A percentile compares a stretch with the other conserved stretches of the same genome.
Conservation (phyloP, 2,888 invertebrate genomes). For the Ligdia adustata region DNA sequence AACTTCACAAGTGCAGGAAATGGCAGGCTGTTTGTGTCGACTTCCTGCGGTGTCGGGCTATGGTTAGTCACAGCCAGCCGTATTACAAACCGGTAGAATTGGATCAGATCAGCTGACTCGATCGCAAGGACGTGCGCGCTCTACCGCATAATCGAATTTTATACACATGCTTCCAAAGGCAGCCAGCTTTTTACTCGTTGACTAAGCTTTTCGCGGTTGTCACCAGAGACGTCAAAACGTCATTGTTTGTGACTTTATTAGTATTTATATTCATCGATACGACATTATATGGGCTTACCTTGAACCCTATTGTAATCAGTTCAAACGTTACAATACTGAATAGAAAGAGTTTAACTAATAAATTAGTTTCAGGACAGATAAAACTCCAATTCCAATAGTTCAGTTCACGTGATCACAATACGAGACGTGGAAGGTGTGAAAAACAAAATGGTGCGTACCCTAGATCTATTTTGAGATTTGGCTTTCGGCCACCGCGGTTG, state of each 20-base stretch:
- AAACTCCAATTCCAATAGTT: conserved; percentile 30
- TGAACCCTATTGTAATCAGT: conserved; percentile 19
- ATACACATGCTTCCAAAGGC: conserved; percentile 41
- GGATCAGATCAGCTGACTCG: conserved; percentile 47
- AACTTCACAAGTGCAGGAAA: conserved; percentile 59
- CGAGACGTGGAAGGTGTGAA: conserved; percentile 67
- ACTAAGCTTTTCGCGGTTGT: conserved; percentile 6
- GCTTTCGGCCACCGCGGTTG: conserved; percentile 62
- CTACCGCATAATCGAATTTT: conserved; percentile 50
- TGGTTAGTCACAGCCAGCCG: conserved; percentile 45
- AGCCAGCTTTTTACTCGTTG: conserved; percentile 5
- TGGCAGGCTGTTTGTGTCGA: conserved; percentile 40
- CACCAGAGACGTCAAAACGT: background rate
- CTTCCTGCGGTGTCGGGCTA: conserved; percentile 53
- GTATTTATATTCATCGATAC: background rate
- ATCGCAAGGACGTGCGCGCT: conserved; percentile 48
- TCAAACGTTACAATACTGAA: conserved; percentile 35
- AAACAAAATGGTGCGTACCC: conserved; percentile 56
- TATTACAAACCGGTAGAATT: conserved; percentile 39
- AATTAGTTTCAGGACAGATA: conserved; percentile 6
- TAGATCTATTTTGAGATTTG: conserved; percentile 69
- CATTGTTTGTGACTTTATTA: conserved; percentile 6
- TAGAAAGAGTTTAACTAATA: conserved; percentile 31
- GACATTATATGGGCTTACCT: conserved; percentile 12
- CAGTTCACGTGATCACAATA: conserved; percentile 68